A percentile compares a stretch with the other conserved stretches of the same genome.
Conservation (phyloP, 2,888 invertebrate species). For the Sphaeridia pumilis region DNA sequence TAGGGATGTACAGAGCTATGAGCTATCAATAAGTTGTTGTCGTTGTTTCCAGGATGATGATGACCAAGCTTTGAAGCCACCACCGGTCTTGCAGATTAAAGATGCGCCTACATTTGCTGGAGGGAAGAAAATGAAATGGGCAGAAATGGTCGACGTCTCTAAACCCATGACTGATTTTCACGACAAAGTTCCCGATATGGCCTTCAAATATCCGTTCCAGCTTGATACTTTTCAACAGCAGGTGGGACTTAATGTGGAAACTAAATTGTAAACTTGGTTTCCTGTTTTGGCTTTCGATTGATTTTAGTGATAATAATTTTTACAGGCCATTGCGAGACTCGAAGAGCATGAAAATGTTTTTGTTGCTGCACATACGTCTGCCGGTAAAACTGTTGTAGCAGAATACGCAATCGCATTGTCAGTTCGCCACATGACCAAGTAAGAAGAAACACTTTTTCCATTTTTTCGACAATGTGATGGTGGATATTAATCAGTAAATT, state of each 20-base stretch:
- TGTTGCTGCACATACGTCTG: conserved; percentile 98
- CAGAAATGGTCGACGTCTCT: conserved; percentile 70
- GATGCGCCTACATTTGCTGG: conserved; percentile 43
- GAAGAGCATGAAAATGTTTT: conserved; percentile 93
- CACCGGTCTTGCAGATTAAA: conserved; percentile 58
- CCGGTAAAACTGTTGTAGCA: conserved; percentile 97
- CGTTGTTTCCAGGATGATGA: background rate
- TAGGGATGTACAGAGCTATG: background rate
- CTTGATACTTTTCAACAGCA: conserved; percentile 95
- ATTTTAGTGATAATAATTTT: background rate
- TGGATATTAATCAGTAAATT: background rate
- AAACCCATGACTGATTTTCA: conserved; percentile 69
- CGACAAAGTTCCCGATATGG: conserved; percentile 68
- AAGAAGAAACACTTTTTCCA: too few species aligned
- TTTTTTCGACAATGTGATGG: background rate
- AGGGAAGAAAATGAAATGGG: conserved; percentile 60
- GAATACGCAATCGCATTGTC: conserved; percentile 98
- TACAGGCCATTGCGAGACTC: conserved; percentile 70
- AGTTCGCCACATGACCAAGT: conserved; percentile 78
- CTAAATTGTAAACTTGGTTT: background rate
- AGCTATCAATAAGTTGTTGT: background rate
- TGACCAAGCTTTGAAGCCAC: too few species aligned
- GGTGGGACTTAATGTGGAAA: conserved; percentile 38
- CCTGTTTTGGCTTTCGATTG: background rate
- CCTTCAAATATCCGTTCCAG: conserved; percentile 76